Evolutionary conservation across 2,888 invertebrate genomes (phyloP), one percentile per base, ranked within the genome.

Genomic region (Acanthoscelides obtectus): DNA sequence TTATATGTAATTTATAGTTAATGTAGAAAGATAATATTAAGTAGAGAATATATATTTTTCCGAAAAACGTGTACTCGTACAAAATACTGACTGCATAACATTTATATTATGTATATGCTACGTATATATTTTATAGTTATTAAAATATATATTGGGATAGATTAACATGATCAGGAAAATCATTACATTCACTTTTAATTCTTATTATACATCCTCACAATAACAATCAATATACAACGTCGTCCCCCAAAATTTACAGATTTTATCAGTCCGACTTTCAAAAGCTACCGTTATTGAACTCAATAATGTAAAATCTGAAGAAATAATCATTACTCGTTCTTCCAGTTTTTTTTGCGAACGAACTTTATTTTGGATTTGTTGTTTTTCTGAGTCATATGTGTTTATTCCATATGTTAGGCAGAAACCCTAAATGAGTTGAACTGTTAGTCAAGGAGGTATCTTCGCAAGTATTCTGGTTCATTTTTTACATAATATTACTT

Each of bases 41-140:
- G 83, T 84, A 84, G 84, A 84, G 82, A 83, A 83, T 84, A 84
- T 84, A 83, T 79, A 77, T 79, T 83, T 66, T 84, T 84, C 83
- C 84, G 81, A 83, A 84, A 86, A 86, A 86, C 85, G 85, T 86
- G 86, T 85, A 85, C 84, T 85, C 84, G 84, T 85, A 85, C 83
- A 86, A 85, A 86, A 86, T 86, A 85, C 84, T 84, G 85, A 81
- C 81, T 79, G 84, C 84, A 83, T 83, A 81, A 79, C 77, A 79
- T 78, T 76, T 76, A 79, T 79, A 79, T 76, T 76, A 80, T 79
- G 75, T 81, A 79, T 81, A 83, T 80, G 80, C 83, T 84, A 83
- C 83, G 82, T 83, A 83, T 84, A 83, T 77, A 77, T 74, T 81
- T 77, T 80, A 80, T 82, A 81, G 74, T 77, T 82, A 82, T 80